phyloP scores from a whole-genome alignment of 2,113 vertebrate genomes.

The Lucifuga dentata region DNA sequence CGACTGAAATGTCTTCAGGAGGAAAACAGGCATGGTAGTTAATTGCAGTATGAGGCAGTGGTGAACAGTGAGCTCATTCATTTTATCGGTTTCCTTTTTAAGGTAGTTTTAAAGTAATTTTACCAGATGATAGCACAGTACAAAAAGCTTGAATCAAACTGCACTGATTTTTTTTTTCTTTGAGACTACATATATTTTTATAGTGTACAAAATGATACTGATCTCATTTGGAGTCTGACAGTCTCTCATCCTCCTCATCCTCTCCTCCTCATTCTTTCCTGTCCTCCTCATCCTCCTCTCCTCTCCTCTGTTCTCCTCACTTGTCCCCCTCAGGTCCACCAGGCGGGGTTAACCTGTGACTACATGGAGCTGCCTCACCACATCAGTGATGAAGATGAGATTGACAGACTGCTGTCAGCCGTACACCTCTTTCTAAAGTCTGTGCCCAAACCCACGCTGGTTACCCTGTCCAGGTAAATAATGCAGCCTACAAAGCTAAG shows the following conservation, averaged over 20 bases:
- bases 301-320: not conserved
- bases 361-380: slow-evolving; percentile 95
- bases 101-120: too few relatives aligned
- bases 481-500: not conserved
- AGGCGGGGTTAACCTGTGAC: slow-evolving; percentile 96
- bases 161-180: too few relatives aligned
- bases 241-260: too few relatives aligned
- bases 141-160: too few relatives aligned
- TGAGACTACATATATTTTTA: too few relatives aligned
- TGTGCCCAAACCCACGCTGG: slow-evolving; percentile 89
- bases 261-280: not conserved
- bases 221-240: not conserved
- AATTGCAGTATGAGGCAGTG: too few relatives aligned
- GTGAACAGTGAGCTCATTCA: too few relatives aligned
- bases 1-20: too few relatives aligned
- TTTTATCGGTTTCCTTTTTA: too few relatives aligned
- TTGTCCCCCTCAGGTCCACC: slow-evolving; percentile 89
- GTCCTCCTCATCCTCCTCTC: not conserved
- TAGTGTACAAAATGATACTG: not conserved
- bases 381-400: slow-evolving; percentile 90
- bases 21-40: too few relatives aligned
- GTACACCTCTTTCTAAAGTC: slow-evolving; percentile 80
- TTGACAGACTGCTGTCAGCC: slow-evolving; percentile 84
- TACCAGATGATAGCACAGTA: too few relatives aligned
- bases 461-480: slow-evolving; percentile 91